These are phyloP conservation scores for human DNA, from an alignment of 2,113 vertebrate species.

Conservation along the genomic window DNA sequence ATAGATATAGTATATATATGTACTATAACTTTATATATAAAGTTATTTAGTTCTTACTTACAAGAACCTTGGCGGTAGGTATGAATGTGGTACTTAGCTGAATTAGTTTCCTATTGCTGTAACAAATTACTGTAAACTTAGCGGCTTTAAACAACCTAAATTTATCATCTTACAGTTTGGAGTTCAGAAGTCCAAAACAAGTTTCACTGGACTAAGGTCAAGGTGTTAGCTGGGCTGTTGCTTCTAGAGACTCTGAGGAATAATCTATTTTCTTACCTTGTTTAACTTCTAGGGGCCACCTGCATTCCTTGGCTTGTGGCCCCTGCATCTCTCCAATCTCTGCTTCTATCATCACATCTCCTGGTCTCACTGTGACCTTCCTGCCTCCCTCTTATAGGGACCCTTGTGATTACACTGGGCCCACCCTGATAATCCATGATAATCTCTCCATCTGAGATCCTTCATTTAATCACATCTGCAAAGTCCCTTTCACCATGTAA, in stretches of 20 bases:
- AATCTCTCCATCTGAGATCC: neutral
- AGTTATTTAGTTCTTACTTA: neutral
- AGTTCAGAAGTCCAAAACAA: neutral
- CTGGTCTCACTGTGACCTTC: neutral
- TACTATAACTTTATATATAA: no score
- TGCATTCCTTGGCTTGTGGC: neutral
- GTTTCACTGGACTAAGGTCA: neutral
- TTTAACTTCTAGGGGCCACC: neutral
- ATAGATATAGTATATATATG: no score
- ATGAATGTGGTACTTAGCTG: neutral
- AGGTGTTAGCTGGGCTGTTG: neutral
- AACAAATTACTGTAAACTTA: neutral
- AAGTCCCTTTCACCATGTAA: neutral
- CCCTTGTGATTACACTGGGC: neutral
- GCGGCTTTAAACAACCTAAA: neutral
- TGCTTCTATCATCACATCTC: neutral
- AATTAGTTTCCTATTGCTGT: slow-evolving; percentile 8
- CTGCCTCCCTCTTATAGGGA: neutral
- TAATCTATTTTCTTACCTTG: neutral
- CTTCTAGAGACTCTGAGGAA: neutral
- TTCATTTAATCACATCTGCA: neutral
- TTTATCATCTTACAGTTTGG: neutral
- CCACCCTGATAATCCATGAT: neutral
- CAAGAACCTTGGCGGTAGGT: neutral
- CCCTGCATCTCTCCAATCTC: neutral